Conservation (phyloP, 2,797 vertebrate genomes). For the Caiman crocodilus region DNA sequence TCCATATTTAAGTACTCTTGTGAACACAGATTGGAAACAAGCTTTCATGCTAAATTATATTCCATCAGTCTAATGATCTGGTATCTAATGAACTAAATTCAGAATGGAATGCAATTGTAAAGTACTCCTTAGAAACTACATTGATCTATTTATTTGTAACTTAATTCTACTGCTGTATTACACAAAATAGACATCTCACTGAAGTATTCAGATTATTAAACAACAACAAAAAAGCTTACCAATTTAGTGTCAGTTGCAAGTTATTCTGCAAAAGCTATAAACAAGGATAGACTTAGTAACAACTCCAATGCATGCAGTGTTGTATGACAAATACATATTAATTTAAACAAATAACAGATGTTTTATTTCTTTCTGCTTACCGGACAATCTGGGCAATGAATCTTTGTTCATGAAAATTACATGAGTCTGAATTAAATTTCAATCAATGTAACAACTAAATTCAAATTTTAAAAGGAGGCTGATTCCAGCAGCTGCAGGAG, state of each 20-base stretch:
- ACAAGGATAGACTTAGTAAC: neutral
- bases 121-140: neutral
- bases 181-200: neutral
- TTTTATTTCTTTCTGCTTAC: conserved; percentile 34
- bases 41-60: neutral
- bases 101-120: neutral
- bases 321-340: conserved; percentile 39
- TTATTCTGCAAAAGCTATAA: neutral
- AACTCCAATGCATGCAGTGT: neutral
- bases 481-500: neutral
- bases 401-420: conserved; percentile 54
- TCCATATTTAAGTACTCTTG: neutral
- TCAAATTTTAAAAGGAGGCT: conserved; percentile 8
- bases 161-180: conserved; percentile 1
- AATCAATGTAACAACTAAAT: conserved; percentile 19
- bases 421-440: conserved; percentile 58
- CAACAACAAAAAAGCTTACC: neutral
- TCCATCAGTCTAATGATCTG: neutral
- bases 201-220: neutral
- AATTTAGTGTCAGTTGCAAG: neutral
- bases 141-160: neutral
- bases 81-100: neutral
- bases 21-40: neutral
- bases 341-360: conserved; percentile 58
- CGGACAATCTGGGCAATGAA: conserved; percentile 38